Evolutionary conservation across 2,888 invertebrate species (phyloP), one percentile per base, ranked within the genome.

Genomic region (Belgica antarctica): DNA sequence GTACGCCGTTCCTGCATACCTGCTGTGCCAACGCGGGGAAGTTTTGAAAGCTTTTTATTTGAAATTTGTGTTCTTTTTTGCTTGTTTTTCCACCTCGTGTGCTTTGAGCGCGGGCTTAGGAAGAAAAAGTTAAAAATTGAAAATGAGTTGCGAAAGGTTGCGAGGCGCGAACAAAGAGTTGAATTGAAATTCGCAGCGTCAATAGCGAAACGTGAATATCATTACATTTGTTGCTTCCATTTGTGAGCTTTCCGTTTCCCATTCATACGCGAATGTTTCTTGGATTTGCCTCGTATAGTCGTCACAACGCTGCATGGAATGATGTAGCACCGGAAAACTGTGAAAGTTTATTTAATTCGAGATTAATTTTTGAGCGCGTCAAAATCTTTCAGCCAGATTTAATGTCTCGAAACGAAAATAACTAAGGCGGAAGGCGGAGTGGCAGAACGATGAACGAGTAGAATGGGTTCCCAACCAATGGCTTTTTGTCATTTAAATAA

Each of bases 401-500:
- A 52, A 22, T 52, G 12, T n/a, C 59, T 52, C 17, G 12, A 8
- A 3, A 12, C 46, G 15, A 7, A 46, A 15, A 7, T 46, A 15
- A 15, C 46, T 4, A 12, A 12, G 46, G 17, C 34, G 34, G 12
- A 31, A 5, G 34, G 12, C n/a, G n/a, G n/a, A n/a, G n/a, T n/a
- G 2, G 41, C n/a, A 41, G 12, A 34, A 34, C 12, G 34, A n/a
- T 41, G 12, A 12, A 22, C 47, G 47, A 47, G 47, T 52, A 19
- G 5, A 15, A 12, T 27, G 59, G 27, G 25, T 4, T 27, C 27
- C n/a, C 27, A 27, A 12, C n/a, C 27, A 62, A 62, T 22, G 62
- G n/a, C 36, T 62, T 62, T 62, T 62, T 62, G 62, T 62, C 62
- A 62, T 62, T 62, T 62, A 25, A 62, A 62, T 62, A 62, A 62